Percentiles rank a stretch among this genome's conserved stretches.
phyloP scores from a whole-genome alignment of 2,888 invertebrate species.

The Campopleginae sp. region DNA sequence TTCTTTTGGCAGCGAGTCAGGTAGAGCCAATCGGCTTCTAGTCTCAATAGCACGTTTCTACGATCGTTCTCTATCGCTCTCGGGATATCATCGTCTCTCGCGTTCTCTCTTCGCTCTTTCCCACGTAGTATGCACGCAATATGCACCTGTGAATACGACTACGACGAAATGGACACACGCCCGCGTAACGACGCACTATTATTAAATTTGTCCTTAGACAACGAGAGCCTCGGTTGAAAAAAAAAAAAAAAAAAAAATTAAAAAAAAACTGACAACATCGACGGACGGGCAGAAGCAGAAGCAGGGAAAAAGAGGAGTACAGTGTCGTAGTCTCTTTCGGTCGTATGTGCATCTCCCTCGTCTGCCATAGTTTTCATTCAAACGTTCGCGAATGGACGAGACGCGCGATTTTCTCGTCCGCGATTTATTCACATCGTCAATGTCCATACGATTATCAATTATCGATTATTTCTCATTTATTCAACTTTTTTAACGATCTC shows the following conservation, averaged over 20 bases:
- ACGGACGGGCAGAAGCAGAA: slow-evolving; percentile 3
- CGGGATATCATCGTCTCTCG: background rate
- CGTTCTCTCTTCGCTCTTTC: slow-evolving; percentile 29
- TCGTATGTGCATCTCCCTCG: background rate
- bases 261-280: slow-evolving; percentile 6
- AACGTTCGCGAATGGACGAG: slow-evolving; percentile 64
- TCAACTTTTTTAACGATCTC: background rate
- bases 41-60: slow-evolving; percentile 46
- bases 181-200: slow-evolving; percentile 73
- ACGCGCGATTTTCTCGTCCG: slow-evolving; percentile 37
- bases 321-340: slow-evolving; percentile 23
- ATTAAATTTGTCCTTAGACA: slow-evolving; percentile 79
- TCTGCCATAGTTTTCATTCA: slow-evolving; percentile 61
- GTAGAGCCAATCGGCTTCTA: slow-evolving; percentile 60
- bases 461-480: background rate
- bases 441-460: slow-evolving; percentile 31
- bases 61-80: slow-evolving; percentile 31
- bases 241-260: slow-evolving; percentile 8
- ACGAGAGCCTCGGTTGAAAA: slow-evolving; percentile 58
- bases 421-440: slow-evolving; percentile 41
- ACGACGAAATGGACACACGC: slow-evolving; percentile 58
- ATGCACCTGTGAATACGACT: slow-evolving; percentile 51
- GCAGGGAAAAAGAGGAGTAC: slow-evolving; percentile 16
- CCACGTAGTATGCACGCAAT: slow-evolving; percentile 46
- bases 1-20: slow-evolving; percentile 62